phyloP scores from a whole-genome alignment of 2,797 vertebrate genomes.

The Rhinogobio ventralis region DNA sequence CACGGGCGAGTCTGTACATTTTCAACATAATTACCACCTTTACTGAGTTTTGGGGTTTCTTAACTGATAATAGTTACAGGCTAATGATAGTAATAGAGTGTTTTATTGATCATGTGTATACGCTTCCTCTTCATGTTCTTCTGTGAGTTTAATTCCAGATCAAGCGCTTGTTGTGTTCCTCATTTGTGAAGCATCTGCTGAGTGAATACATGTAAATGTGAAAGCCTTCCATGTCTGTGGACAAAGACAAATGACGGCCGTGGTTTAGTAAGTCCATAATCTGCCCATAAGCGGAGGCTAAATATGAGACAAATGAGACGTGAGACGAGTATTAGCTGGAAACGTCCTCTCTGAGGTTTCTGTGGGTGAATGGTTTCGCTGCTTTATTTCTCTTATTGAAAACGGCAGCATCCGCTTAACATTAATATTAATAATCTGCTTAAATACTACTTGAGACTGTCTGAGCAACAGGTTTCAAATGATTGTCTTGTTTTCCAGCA shows the following conservation, averaged over 20 bases:
- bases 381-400: conserved; percentile 64
- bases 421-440: conserved; percentile 48
- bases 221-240: conserved; percentile 5
- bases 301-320: neutral
- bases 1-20: conserved; percentile 5
- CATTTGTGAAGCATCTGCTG: neutral
- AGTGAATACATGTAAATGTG: neutral
- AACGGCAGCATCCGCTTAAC: conserved; percentile 53
- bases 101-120: neutral
- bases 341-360: conserved; percentile 60
- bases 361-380: conserved; percentile 59
- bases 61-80: neutral
- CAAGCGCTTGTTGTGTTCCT: neutral
- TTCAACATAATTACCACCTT: conserved; percentile 1
- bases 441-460: conserved; percentile 56
- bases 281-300: conserved; percentile 41
- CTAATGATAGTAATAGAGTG: neutral
- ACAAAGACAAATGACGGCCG: conserved; percentile 2
- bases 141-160: neutral
- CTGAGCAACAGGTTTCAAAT: neutral
- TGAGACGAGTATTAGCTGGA: conserved; percentile 61
- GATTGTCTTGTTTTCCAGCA: neutral
- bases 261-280: conserved; percentile 54
- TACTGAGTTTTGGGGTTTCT: neutral
- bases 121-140: neutral